These are phyloP conservation scores for Sabatieria punctata DNA, from an alignment of 2,888 invertebrate species.

Conservation along the genomic window DNA sequence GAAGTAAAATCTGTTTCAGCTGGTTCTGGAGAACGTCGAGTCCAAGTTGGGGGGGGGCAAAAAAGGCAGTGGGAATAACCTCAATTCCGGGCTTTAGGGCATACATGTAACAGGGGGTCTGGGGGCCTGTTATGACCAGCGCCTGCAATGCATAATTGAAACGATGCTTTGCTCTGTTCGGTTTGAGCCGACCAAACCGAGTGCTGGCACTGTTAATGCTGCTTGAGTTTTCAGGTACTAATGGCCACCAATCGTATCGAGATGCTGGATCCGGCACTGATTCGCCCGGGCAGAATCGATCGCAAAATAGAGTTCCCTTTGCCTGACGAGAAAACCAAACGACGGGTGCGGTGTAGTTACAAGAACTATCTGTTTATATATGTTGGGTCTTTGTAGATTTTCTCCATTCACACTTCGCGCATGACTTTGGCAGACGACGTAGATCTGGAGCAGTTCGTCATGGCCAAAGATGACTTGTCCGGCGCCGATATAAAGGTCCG, in stretches of 20 bases:
- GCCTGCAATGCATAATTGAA: too few species aligned
- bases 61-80: too few species aligned
- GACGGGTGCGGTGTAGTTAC: conserved; percentile 39
- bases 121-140: too few species aligned
- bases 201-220: too few species aligned
- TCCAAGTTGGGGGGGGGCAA: too few species aligned
- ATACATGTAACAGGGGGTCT: too few species aligned
- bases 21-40: too few species aligned
- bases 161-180: neutral
- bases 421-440: conserved; percentile 97
- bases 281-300: conserved; percentile 95
- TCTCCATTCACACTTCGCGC: conserved; percentile 92
- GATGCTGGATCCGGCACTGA: conserved; percentile 91
- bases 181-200: too few species aligned
- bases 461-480: conserved; percentile 98
- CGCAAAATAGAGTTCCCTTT: conserved; percentile 97
- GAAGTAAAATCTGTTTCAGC: too few species aligned
- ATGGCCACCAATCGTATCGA: conserved; percentile 98
- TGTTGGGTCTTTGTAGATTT: conserved; percentile 43
- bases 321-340: conserved; percentile 95
- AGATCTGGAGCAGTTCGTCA: conserved; percentile 84
- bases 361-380: neutral
- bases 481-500: conserved; percentile 49
- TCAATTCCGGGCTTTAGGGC: too few species aligned
- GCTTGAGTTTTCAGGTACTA: conserved; percentile 52